phyloP scores from a whole-genome alignment of 1,140 invertebrate species.

The Portunus trituberculatus region DNA sequence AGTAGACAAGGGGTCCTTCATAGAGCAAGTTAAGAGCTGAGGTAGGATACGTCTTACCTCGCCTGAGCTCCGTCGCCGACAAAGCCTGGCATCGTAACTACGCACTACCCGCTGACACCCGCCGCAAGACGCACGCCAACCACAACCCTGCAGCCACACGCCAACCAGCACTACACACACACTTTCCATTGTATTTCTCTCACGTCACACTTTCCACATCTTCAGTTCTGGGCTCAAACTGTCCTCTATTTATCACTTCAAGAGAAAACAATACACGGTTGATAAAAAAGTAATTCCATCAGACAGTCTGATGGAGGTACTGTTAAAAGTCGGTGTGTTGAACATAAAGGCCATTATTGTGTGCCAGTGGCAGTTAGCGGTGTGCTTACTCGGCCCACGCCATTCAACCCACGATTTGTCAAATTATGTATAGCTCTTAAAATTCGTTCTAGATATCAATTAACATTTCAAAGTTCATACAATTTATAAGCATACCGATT shows the following conservation, averaged over 20 bases:
- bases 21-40: background rate
- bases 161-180: background rate
- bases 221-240: background rate
- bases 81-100: conserved; percentile 60
- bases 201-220: background rate
- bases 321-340: no score
- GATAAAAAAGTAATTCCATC: no score
- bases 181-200: background rate
- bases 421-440: background rate
- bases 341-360: background rate
- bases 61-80: conserved; percentile 62
- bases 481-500: no score
- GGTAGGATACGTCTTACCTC: conserved; percentile 47
- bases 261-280: no score
- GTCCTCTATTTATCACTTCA: no score
- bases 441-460: background rate
- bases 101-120: conserved; percentile 64
- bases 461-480: no score
- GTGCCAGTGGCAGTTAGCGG: background rate
- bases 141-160: background rate
- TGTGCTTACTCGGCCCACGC: conserved; percentile 27
- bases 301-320: background rate
- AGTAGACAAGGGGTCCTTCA: no score
- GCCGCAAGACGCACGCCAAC: background rate
- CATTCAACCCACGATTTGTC: conserved; percentile 27